Percentiles rank a stretch among this genome's conserved stretches.
phyloP scores from a whole-genome alignment of 23 tunicate genomes.

The Diplosoma virens region DNA sequence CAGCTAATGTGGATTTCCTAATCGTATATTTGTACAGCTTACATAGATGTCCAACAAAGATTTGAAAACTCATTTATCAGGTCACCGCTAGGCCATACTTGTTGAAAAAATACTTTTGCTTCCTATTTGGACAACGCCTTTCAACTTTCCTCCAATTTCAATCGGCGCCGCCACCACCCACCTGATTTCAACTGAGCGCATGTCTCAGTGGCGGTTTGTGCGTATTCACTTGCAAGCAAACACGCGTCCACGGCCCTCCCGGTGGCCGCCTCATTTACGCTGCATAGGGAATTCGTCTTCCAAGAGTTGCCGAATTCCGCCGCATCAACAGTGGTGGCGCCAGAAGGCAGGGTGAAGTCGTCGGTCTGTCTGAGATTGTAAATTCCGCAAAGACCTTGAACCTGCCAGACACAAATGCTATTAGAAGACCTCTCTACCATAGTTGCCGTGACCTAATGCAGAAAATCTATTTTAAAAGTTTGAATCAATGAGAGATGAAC shows the following conservation, averaged over 20 bases:
- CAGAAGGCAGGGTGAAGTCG: conserved; percentile 70
- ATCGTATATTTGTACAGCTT: no score
- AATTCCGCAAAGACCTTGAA: conserved; percentile 80
- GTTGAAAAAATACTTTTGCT: no score
- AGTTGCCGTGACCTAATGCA: no score
- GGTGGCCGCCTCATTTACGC: conserved; percentile 37
- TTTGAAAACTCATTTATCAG: no score
- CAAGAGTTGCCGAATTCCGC: conserved; percentile 90
- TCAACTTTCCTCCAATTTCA: no score
- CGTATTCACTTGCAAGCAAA: conserved; percentile 47
- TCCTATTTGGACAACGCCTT: no score
- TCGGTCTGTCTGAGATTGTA: conserved; percentile 82
- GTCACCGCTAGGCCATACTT: no score
- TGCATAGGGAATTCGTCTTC: conserved; percentile 72
- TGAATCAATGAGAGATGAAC: no score
- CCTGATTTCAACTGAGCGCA: conserved; percentile 59
- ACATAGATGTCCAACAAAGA: no score
- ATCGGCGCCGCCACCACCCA: conserved; percentile 27
- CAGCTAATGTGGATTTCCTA: no score
- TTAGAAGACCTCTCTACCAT: no score
- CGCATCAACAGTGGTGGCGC: conserved; percentile 61
- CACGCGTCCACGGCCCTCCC: conserved; percentile 89
- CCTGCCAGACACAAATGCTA: conserved; percentile 25
- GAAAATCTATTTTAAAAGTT: no score
- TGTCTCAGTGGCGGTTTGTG: conserved; percentile 41